These are phyloP conservation scores for Heliornis fulica DNA, from an alignment of 2,113 vertebrate genomes.

Conservation along the genomic window DNA sequence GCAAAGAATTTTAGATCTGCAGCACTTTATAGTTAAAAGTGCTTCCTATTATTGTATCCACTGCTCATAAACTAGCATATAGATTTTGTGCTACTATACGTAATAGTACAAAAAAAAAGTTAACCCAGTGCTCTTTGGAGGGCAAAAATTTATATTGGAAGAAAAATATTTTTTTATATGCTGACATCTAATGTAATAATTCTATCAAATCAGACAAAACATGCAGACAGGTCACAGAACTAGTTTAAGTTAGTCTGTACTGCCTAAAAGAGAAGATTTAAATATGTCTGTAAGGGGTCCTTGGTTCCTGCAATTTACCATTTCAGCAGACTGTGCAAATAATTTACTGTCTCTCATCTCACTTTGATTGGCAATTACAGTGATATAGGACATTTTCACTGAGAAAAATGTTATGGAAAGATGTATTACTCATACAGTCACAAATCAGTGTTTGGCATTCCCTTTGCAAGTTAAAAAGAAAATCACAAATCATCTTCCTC, in stretches of 20 bases:
- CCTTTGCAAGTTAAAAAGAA: not conserved
- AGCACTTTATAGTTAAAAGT: constrained; percentile 30
- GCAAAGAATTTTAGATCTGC: constrained; percentile 37
- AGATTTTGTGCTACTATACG: constrained; percentile 49
- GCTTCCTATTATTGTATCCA: constrained; percentile 45
- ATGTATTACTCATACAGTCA: constrained; percentile 2
- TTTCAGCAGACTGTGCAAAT: constrained; percentile 38
- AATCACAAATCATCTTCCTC: not conserved
- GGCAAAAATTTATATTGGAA: constrained; percentile 11
- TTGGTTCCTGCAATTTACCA: not conserved
- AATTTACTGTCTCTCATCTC: constrained; percentile 41
- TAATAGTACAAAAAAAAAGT: constrained; percentile 15
- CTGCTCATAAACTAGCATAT: constrained; percentile 56
- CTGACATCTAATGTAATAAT: constrained; percentile 27
- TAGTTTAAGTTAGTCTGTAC: not conserved
- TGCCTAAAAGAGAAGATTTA: not conserved
- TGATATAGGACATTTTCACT: constrained; percentile 14
- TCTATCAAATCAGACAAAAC: constrained; percentile 32
- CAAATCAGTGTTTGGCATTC: constrained; percentile 5
- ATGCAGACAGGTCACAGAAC: not conserved
- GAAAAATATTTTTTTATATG: constrained; percentile 11
- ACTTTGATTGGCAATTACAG: constrained; percentile 50
- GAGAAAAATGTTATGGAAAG: constrained; percentile 6
- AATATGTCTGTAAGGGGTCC: not conserved
- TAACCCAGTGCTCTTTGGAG: constrained; percentile 37